Evolutionary conservation across 2,113 vertebrate genomes (phyloP).

Genomic region (Lota lota): DNA sequence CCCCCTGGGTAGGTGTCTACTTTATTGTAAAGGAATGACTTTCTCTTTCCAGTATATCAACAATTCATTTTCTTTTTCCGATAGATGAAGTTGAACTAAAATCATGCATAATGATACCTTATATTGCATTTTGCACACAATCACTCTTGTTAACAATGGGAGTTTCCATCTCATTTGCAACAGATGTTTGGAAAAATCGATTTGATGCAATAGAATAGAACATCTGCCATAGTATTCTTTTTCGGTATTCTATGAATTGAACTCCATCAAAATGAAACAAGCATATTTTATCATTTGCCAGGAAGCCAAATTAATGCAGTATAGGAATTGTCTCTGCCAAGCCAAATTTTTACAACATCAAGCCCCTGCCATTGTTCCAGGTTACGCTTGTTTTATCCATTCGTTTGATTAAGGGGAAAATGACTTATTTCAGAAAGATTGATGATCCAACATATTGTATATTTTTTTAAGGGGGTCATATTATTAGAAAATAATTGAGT

Average conservation of each 20-base stretch:
- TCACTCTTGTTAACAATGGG: constrained; percentile 36
- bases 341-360: constrained; percentile 39
- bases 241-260: constrained; percentile 68
- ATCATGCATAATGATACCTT: constrained; percentile 13
- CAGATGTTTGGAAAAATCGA: constrained; percentile 67
- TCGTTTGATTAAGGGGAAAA: no score
- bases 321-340: constrained; percentile 51
- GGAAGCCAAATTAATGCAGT: constrained; percentile 59
- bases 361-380: constrained; percentile 1
- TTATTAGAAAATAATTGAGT: no score
- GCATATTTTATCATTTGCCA: constrained; percentile 69
- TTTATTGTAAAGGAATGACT: no score
- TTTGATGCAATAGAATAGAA: constrained; percentile 49
- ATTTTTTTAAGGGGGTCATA: no score
- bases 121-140: constrained; percentile 35
- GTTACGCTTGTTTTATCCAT: no score
- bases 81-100: background rate
- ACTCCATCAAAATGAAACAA: constrained; percentile 49
- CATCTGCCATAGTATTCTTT: constrained; percentile 63
- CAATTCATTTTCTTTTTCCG: no score
- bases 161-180: constrained; percentile 39
- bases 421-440: no score
- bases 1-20: no score
- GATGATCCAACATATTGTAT: no score
- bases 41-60: no score